Evolutionary conservation across 2,797 vertebrate species (phyloP).

Genomic region (Bovichtus variegatus): DNA sequence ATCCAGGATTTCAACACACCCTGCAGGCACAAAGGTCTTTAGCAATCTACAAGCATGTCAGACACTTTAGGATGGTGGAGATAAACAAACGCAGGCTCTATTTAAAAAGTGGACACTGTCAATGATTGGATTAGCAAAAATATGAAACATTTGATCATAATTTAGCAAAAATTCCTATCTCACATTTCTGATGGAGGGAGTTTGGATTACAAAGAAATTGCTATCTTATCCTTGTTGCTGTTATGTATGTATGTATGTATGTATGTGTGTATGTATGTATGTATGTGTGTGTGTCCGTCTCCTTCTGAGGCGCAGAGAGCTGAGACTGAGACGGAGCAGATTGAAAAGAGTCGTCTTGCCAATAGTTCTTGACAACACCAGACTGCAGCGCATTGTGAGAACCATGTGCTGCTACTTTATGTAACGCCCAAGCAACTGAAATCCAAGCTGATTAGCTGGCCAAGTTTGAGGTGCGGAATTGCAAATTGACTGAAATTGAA

Average conservation of each 20-base stretch:
- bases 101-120: constrained; percentile 8
- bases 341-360: constrained; percentile 21
- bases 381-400: constrained; percentile 10
- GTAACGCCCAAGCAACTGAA: constrained; percentile 12
- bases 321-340: constrained; percentile 31
- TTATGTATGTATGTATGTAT: background rate
- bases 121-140: background rate
- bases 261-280: background rate
- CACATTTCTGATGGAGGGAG: background rate
- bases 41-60: constrained; percentile 18
- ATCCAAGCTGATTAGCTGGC: constrained; percentile 29
- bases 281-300: constrained; percentile 3
- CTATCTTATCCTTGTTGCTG: constrained; percentile 1
- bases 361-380: constrained; percentile 46
- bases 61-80: constrained; percentile 8
- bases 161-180: background rate
- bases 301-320: constrained; percentile 10
- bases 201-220: constrained; percentile 2
- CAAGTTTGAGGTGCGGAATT: constrained; percentile 16
- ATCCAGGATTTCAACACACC: constrained; percentile 22
- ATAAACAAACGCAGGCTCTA: constrained; percentile 1
- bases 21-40: constrained; percentile 8
- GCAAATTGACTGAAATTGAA: constrained; percentile 21
- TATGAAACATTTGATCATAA: background rate
- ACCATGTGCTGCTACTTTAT: constrained; percentile 47